phyloP scores from a whole-genome alignment of 30 jellyfish, hydroid and myxozoan species.

The Phacellophora camtschatica region DNA sequence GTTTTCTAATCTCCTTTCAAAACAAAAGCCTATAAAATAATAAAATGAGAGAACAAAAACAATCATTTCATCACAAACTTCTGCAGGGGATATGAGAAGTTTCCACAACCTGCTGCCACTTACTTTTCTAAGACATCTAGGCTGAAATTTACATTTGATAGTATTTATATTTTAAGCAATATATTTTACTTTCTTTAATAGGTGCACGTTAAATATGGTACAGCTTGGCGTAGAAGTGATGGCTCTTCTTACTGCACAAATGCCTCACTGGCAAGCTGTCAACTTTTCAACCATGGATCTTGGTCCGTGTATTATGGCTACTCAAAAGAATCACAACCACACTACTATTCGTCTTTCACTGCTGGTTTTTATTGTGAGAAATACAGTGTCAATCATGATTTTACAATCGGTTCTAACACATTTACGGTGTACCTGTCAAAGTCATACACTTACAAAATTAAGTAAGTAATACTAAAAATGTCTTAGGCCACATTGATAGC shows the following conservation, averaged over 20 bases:
- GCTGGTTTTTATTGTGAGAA: constrained; percentile 53
- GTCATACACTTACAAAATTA: not conserved
- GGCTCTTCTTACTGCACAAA: constrained; percentile 19
- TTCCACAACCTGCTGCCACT: too few species aligned
- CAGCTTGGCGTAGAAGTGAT: constrained; percentile 56
- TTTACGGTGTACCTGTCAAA: constrained; percentile 28
- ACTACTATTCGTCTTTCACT: not conserved
- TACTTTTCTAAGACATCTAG: too few species aligned
- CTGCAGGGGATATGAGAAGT: too few species aligned
- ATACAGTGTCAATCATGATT: constrained; percentile 22
- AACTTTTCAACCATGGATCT: constrained; percentile 36
- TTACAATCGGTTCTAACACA: constrained; percentile 38
- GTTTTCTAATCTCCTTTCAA: too few species aligned
- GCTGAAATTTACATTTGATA: too few species aligned
- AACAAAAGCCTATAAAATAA: too few species aligned
- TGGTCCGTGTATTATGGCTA: constrained; percentile 4
- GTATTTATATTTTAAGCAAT: too few species aligned
- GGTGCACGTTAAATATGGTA: constrained; percentile 29
- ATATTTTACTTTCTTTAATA: not conserved
- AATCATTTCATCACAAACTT: too few species aligned
- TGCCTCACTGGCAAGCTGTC: constrained; percentile 32
- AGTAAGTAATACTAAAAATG: too few species aligned
- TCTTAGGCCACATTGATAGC: too few species aligned
- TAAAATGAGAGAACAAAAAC: too few species aligned
- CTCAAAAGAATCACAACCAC: not conserved